Percentiles rank a stretch among this genome's conserved stretches.
Conservation (phyloP, 2,888 invertebrate species). For the Nematopogon swammerdamellus region DNA sequence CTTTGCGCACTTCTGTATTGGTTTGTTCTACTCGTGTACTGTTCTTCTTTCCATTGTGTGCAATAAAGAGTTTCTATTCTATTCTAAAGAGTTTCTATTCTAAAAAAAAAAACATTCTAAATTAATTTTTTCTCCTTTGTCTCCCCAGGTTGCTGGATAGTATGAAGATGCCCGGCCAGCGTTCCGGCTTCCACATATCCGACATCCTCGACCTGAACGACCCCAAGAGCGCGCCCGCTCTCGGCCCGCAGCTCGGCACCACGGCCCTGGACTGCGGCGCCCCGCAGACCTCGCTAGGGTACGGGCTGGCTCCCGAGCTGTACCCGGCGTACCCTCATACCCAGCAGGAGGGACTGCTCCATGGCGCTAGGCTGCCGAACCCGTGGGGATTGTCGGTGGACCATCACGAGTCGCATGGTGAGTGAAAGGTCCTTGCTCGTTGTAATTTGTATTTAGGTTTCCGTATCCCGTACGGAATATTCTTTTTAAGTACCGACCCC, state of each 20-base stretch:
- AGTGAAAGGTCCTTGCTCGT: too few relatives aligned
- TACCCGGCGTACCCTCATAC: conserved; percentile 21
- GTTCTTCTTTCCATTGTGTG: too few relatives aligned
- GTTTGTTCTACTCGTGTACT: too few relatives aligned
- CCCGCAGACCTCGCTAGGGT: conserved; percentile 35
- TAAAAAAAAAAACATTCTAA: too few relatives aligned
- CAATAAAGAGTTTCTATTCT: too few relatives aligned
- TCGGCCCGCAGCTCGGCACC: conserved; percentile 19
- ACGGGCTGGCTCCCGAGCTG: conserved; percentile 34
- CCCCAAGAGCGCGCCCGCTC: conserved; percentile 24
- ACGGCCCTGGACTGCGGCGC: conserved; percentile 23
- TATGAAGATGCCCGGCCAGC: conserved; percentile 76
- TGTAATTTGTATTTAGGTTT: too few relatives aligned
- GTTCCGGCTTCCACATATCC: conserved; percentile 87
- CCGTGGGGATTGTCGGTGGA: conserved; percentile 44
- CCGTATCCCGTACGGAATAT: too few relatives aligned
- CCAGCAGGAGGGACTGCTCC: background rate
- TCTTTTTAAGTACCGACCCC: too few relatives aligned
- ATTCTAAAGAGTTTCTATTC: too few relatives aligned
- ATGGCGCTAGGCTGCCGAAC: conserved; percentile 26
- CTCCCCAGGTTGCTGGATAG: conserved; percentile 70
- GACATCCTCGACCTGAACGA: conserved; percentile 91
- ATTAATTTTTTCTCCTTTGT: conserved; percentile 12
- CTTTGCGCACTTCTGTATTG: too few relatives aligned
- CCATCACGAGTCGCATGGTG: conserved; percentile 38